Evolutionary conservation across 2,888 invertebrate genomes (phyloP).

Genomic region (Folsomia manolachei): DNA sequence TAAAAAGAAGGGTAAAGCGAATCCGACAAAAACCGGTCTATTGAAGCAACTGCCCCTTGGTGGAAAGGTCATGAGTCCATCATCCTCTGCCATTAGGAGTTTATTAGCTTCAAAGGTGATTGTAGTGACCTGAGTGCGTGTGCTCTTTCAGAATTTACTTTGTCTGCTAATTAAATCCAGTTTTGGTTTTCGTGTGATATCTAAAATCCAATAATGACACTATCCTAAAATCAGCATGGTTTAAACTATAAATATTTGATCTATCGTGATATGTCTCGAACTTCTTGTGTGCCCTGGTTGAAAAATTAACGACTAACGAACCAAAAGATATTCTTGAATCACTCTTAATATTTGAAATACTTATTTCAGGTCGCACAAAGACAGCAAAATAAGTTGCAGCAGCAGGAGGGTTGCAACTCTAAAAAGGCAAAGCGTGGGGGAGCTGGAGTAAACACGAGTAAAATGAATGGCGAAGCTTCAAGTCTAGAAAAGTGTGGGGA

Average conservation of each 20-base stretch:
- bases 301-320: too few relatives aligned
- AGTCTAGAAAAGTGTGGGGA: constrained; percentile 53
- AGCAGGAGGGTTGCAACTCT: constrained; percentile 26
- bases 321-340: too few relatives aligned
- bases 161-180: neutral
- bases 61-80: constrained; percentile 12
- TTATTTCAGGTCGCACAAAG: constrained; percentile 65
- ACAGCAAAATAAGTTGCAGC: constrained; percentile 63
- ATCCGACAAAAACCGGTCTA: neutral
- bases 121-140: neutral
- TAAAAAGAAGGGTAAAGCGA: constrained; percentile 13
- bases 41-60: neutral
- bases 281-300: too few relatives aligned
- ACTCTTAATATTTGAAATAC: neutral
- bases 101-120: constrained; percentile 51
- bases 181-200: too few relatives aligned
- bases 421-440: constrained; percentile 22
- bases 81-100: constrained; percentile 50
- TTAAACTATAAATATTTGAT: too few relatives aligned
- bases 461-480: constrained; percentile 52
- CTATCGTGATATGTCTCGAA: too few relatives aligned
- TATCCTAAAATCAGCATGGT: too few relatives aligned
- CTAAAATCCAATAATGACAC: too few relatives aligned
- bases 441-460: constrained; percentile 16
- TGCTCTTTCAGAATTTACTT: neutral